A percentile compares a stretch with the other conserved stretches of the same genome.
These are phyloP conservation scores for Troides oblongomaculatus DNA, from an alignment of 2,888 invertebrate genomes.

Conservation along the genomic window DNA sequence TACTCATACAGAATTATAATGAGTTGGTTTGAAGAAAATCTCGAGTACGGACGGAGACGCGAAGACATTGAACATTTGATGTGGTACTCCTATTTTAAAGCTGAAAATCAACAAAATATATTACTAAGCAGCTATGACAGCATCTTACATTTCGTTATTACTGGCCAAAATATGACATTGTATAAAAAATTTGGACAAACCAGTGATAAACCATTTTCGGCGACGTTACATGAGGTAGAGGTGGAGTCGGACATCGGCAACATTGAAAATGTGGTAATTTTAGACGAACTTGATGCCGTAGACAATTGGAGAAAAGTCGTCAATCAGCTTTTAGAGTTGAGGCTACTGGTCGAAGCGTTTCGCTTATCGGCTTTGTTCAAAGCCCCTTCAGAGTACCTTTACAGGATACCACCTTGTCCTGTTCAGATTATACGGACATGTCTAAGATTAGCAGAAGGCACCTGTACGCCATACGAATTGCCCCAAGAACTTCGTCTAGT, in stretches of 20 bases:
- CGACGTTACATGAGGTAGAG: constrained; percentile 66
- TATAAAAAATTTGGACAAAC: constrained; percentile 54
- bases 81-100: constrained; percentile 69
- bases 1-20: constrained; percentile 70
- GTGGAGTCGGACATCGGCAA: constrained; percentile 69
- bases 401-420: constrained; percentile 61
- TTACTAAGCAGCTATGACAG: constrained; percentile 60
- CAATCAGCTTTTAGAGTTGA: constrained; percentile 76
- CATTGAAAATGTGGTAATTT: constrained; percentile 58
- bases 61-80: constrained; percentile 71
- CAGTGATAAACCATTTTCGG: constrained; percentile 61
- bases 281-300: constrained; percentile 64
- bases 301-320: constrained; percentile 73
- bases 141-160: constrained; percentile 61
- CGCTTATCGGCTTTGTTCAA: constrained; percentile 79
- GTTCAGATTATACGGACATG: constrained; percentile 82
- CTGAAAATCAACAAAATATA: constrained; percentile 48
- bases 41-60: constrained; percentile 59
- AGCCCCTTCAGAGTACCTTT: constrained; percentile 65
- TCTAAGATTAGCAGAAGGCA: constrained; percentile 82
- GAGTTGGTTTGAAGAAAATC: constrained; percentile 71
- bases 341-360: constrained; percentile 81
- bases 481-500: constrained; percentile 83
- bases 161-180: constrained; percentile 56
- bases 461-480: constrained; percentile 81